Evolutionary conservation across 2,797 vertebrate species (phyloP), one percentile per base, ranked within the genome.

Genomic region (Pseudocheirus occidentalis): DNA sequence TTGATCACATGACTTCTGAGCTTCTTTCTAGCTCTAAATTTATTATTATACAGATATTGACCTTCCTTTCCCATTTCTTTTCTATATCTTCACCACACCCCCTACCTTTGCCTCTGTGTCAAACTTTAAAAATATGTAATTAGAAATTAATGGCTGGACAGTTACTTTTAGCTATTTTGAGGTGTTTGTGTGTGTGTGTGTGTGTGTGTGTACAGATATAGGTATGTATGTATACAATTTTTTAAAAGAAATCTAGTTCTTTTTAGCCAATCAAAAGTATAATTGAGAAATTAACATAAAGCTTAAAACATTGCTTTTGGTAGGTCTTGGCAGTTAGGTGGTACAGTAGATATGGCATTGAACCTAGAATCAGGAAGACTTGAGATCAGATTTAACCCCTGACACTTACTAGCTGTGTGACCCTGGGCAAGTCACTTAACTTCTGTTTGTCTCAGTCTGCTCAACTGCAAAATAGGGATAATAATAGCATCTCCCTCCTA

Each of bases 221-320:
- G 10, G 1, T 28, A 27, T 58, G 0, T 28, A 2, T 10, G 2
- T 58, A 3, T 58, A 29, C 1, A 57, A 58, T 28, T 94, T 90
- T 94, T 50, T 62, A 46, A 62, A 92, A 93, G n/a, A 93, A 2
- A 16, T 91, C n/a, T 90, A 94, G 62, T 90, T 53, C 16, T 96
- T 55, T 90, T 3, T 55, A 28, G 93, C 93, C 92, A 57, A n/a
- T 94, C 9, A 54, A 93, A 81, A 56, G 12, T 34, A 50, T n/a
- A 93, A 91, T 11, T 94, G 31, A 52, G 57, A 96, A 96, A 81
- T 90, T 90, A 92, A 10, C 55, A 90, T 95, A 54, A 31, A 89
- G n/a, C 4, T 53, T 24, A 14, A 95, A 95, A 89, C 27, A 81
- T 52, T 31, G 54, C 73, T 91, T 24, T 92, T 14, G 93, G 56